Evolutionary conservation across 2,888 invertebrate genomes (phyloP).

Genomic region (Vesta saturnalis): DNA sequence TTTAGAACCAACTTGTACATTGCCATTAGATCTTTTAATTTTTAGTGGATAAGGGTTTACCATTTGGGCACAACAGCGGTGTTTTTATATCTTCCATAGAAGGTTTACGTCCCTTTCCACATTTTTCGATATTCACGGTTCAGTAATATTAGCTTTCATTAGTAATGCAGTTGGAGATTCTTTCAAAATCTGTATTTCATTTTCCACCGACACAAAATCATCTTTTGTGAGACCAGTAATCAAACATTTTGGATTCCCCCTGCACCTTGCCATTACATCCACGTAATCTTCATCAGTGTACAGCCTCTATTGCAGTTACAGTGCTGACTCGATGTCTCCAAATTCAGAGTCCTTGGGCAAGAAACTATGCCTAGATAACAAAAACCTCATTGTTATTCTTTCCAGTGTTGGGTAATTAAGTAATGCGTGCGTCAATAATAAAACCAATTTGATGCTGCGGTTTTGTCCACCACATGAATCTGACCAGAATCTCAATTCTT

Average conservation of each 20-base stretch:
- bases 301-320: too few species aligned
- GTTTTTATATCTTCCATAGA: neutral
- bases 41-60: neutral
- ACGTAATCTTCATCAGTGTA: too few species aligned
- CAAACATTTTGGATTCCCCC: neutral
- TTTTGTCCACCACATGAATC: neutral
- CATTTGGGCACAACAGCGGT: neutral
- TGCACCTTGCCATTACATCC: too few species aligned
- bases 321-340: neutral
- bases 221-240: neutral
- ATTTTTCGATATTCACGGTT: neutral
- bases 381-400: neutral
- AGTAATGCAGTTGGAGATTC: neutral
- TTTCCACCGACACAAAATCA: too few species aligned
- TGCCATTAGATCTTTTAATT: too few species aligned
- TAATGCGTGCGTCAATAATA: neutral
- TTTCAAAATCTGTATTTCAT: neutral
- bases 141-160: neutral
- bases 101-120: neutral
- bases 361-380: neutral
- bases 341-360: too few species aligned
- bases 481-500: neutral
- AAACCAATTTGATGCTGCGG: neutral
- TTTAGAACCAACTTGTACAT: neutral
- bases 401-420: neutral